phyloP scores from a whole-genome alignment of 2,888 invertebrate genomes.

The Bugula neritina region DNA sequence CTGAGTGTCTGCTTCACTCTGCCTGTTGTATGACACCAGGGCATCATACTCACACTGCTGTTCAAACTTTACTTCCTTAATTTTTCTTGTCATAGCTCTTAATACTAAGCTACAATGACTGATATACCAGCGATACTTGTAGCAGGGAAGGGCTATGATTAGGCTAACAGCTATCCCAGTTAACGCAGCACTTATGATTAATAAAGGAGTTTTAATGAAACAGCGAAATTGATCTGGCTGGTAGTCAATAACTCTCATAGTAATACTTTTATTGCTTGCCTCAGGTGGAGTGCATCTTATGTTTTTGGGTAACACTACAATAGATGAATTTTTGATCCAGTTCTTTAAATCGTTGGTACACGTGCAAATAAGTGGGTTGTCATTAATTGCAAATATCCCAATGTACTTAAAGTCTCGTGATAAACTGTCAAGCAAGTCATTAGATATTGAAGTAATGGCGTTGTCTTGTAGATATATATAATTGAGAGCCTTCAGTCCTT shows the following conservation, averaged over 20 bases:
- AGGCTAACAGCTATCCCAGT: background rate
- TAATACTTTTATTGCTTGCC: background rate
- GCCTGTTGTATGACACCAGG: background rate
- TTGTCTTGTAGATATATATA: background rate
- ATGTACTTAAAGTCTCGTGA: background rate
- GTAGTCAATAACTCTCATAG: background rate
- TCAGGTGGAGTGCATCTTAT: background rate
- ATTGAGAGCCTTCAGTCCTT: background rate
- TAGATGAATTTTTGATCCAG: background rate
- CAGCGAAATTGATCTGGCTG: background rate
- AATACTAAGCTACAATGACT: background rate
- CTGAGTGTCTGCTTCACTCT: background rate
- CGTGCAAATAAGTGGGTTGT: background rate
- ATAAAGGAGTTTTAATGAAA: background rate
- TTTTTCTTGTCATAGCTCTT: background rate
- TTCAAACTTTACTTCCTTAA: background rate
- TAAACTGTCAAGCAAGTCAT: background rate
- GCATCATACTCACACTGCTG: conserved; percentile 4
- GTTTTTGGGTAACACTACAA: background rate
- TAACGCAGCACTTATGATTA: background rate
- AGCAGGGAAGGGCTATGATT: background rate
- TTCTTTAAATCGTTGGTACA: background rate
- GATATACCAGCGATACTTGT: conserved; percentile 6
- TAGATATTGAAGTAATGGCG: background rate
- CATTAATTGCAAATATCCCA: background rate